Evolutionary conservation across 2,113 vertebrate species (phyloP).

Genomic region (Embiotoca jacksoni): DNA sequence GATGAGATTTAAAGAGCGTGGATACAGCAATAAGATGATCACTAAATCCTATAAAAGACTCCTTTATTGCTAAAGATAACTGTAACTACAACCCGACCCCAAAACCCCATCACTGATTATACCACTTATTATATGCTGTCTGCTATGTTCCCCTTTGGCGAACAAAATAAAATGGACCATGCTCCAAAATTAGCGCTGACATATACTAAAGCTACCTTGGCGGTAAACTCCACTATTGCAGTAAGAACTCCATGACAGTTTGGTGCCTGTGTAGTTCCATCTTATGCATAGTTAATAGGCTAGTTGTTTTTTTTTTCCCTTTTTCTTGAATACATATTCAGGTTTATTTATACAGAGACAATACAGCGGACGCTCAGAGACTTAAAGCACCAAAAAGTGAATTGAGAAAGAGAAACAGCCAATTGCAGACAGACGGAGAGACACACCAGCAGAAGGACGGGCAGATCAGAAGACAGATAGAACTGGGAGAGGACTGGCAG

Average conservation of each 20-base stretch:
- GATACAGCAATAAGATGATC: constrained; percentile 22
- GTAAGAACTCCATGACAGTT: neutral
- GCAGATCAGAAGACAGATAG: constrained; percentile 60
- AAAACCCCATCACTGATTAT: constrained; percentile 36
- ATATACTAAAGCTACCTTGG: constrained; percentile 9
- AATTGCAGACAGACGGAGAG: constrained; percentile 30
- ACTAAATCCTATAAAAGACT: constrained; percentile 30
- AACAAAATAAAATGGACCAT: constrained; percentile 45
- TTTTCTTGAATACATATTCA: neutral
- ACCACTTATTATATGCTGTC: constrained; percentile 42
- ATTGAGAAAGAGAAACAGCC: neutral
- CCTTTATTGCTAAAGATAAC: constrained; percentile 59
- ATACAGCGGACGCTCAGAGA: neutral
- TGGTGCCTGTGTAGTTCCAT: neutral
- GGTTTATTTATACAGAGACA: constrained; percentile 13
- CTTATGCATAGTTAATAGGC: too few species aligned
- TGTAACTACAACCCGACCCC: constrained; percentile 40
- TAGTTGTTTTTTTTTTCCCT: too few species aligned
- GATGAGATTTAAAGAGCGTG: constrained; percentile 35
- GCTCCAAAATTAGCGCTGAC: constrained; percentile 29
- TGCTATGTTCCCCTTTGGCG: constrained; percentile 40
- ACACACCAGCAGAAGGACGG: constrained; percentile 44
- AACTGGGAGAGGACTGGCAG: constrained; percentile 58
- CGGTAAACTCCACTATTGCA: constrained; percentile 4
- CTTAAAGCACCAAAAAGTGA: constrained; percentile 1